Evolutionary conservation across 2,888 invertebrate genomes (phyloP).

Genomic region (Ferdinandea cuprea): DNA sequence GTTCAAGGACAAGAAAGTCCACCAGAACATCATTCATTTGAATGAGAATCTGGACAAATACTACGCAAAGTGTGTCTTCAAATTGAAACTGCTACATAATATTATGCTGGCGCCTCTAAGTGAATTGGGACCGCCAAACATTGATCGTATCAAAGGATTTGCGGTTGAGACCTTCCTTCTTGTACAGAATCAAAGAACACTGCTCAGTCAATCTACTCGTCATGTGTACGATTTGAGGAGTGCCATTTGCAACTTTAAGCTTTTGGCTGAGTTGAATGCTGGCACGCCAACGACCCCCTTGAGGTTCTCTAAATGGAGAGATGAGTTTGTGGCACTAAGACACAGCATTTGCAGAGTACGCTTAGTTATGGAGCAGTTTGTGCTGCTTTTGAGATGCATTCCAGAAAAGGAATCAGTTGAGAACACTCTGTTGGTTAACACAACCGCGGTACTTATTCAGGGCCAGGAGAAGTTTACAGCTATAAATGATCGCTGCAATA

Average conservation of each 20-base stretch:
- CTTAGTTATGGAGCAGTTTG: slow-evolving; percentile 87
- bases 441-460: slow-evolving; percentile 68
- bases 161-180: slow-evolving; percentile 89
- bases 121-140: slow-evolving; percentile 91
- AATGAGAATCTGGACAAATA: slow-evolving; percentile 81
- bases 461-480: slow-evolving; percentile 63
- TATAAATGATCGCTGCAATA: slow-evolving; percentile 74
- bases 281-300: slow-evolving; percentile 46
- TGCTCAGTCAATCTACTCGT: slow-evolving; percentile 85
- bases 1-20: slow-evolving; percentile 84
- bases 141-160: slow-evolving; percentile 94
- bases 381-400: slow-evolving; percentile 86
- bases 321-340: slow-evolving; percentile 76
- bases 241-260: slow-evolving; percentile 82
- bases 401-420: slow-evolving; percentile 82
- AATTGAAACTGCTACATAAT: slow-evolving; percentile 81
- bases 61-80: slow-evolving; percentile 81
- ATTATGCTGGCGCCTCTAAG: slow-evolving; percentile 86
- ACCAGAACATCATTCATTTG: slow-evolving; percentile 81
- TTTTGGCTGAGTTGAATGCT: slow-evolving; percentile 77
- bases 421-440: slow-evolving; percentile 74
- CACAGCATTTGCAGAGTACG: slow-evolving; percentile 78
- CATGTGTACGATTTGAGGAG: slow-evolving; percentile 85
- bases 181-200: slow-evolving; percentile 87
- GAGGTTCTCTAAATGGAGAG: slow-evolving; percentile 77